These are phyloP conservation scores for Ecliptopera silaceata DNA, from an alignment of 2,888 invertebrate genomes.

Conservation along the genomic window DNA sequence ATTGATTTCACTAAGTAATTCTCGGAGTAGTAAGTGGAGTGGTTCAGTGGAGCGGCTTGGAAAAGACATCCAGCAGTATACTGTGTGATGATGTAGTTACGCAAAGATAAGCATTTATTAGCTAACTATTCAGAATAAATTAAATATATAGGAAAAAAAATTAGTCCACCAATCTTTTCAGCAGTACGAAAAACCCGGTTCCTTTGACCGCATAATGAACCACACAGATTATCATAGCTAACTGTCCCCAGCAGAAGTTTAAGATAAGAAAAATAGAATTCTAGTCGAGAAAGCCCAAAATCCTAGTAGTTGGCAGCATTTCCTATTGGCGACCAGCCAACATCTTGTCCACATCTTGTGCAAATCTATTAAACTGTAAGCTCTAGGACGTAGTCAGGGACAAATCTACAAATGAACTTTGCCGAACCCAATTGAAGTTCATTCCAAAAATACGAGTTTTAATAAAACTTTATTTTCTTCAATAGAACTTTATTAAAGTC, in stretches of 20 bases:
- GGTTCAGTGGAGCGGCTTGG: no score
- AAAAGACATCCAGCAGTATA: no score
- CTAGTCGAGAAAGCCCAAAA: constrained; percentile 11
- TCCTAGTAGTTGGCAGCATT: constrained; percentile 18
- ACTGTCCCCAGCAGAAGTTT: constrained; percentile 14
- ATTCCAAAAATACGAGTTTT: no score
- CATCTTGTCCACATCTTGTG: constrained; percentile 6
- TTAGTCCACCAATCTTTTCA: not conserved
- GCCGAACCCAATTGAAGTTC: not conserved
- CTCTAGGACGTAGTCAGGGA: not conserved
- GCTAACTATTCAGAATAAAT: no score
- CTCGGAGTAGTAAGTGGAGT: no score
- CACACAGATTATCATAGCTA: constrained; percentile 7
- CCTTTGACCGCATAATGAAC: constrained; percentile 5
- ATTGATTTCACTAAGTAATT: no score
- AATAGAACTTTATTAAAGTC: not conserved
- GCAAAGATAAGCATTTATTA: no score
- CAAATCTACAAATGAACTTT: not conserved
- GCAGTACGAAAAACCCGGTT: not conserved
- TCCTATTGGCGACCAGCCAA: constrained; percentile 19
- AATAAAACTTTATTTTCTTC: not conserved
- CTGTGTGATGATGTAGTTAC: no score
- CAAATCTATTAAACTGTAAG: not conserved
- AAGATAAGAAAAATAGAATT: constrained; percentile 17
- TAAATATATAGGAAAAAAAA: not conserved